Evolutionary conservation across 1,140 invertebrate genomes (phyloP), one percentile per base, ranked within the genome.

Genomic region (Anastrepha ludens): DNA sequence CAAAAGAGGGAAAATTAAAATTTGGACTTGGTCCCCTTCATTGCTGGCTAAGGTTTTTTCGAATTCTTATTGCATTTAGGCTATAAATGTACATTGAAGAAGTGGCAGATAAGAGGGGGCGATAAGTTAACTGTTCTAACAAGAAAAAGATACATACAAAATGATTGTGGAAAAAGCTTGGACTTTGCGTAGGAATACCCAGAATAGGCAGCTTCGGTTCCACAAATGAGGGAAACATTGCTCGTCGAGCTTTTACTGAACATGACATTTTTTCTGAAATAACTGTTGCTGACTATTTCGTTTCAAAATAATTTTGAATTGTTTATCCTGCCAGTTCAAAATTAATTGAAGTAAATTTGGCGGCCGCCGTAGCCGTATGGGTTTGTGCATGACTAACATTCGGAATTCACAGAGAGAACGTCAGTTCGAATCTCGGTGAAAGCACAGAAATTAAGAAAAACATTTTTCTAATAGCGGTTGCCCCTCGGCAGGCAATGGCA

Each of bases 161-260:
- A 86, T 8, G 20, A 20, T 88, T 89, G 85, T 88, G 87, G 87
- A 62, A 55, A 64, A 17, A 50, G 67, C 70, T 88, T 8, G 86
- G 70, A 11, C 50, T 89, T 87, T 47, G 39, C 4, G 60, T 62
- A n/a, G 60, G 13, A 3, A 62, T 62, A 29, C 88, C 88, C 0
- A 88, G 64, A 87, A 41, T 47, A 39, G 88, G 78, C 13, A 90
- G 89, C 20, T 88, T 86, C 39, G 91, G 91, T 17, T 89, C 85
- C 41, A 90, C 90, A n/a, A 93, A 92, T 88, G 89, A 90, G 60
- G 91, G 91, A 13, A 92, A 93, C 88, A 91, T 89, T 13, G 89
- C 91, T 6, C 87, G 91, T 81, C 86, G 89, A 86, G 91, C 93
- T 85, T 92, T 91, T 87, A 74, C 50, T 60, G 78, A 92, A 70